Evolutionary conservation across 2,797 vertebrate genomes (phyloP), one percentile per base, ranked within the genome.

Genomic region (Synaphobranchus kaupii): DNA sequence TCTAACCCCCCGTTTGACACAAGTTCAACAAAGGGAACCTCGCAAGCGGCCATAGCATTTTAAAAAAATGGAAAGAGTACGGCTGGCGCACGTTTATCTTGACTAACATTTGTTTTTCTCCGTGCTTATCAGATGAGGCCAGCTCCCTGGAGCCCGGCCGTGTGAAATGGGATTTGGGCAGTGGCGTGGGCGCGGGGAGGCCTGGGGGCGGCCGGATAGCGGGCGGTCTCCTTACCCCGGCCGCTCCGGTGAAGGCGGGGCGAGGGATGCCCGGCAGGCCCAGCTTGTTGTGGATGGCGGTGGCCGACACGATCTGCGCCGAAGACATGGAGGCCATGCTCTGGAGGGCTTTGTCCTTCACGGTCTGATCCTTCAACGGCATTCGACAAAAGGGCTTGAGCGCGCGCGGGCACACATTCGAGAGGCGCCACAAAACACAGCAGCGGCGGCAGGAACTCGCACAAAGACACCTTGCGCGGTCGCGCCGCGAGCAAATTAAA

Each of bases 321-420:
- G 98, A 99, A 83, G 98, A 99, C 98, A 99, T 99, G 94, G 98
- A 97, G 34, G 98, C 98, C 97, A 99, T 99, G 96, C 98, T 98
- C 94, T 99, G 98, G 91, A 99, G 95, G 88, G 98, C 98, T 94
- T 99, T 99, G 91, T 99, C 98, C 96, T 99, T 99, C 89, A 97
- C 97, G 84, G 95, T 98, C 94, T 99, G 98, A 97, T 99, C 98
- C 98, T 99, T 95, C 92, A 96, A 95, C 83, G 92, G 95, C 94
- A 88, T 93, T 92, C 94, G 73, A 96, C 93, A 96, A 0, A 91
- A 25, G 90, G 89, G 94, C 92, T 95, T 95, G 96, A n/a, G 60
- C 60, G 22, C 60, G 60, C 60, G 60, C 60, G 93, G 93, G 94
- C n/a, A 78, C 66, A 48, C 88, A 52, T 84, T 91, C 86, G 94